phyloP scores from a whole-genome alignment of 2,797 vertebrate genomes.

The Pterois miles region DNA sequence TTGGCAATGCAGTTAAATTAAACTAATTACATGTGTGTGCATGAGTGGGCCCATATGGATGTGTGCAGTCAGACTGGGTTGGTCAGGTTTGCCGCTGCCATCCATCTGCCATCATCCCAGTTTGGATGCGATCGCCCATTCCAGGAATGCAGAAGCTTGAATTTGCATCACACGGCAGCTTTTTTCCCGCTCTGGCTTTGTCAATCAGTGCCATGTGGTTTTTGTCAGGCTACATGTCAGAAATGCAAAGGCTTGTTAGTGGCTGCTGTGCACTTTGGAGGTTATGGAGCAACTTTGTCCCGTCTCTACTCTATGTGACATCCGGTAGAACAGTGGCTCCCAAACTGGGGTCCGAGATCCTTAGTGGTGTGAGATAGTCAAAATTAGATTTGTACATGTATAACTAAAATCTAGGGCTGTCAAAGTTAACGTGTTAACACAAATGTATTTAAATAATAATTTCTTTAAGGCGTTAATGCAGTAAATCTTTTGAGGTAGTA shows the following conservation, averaged over 20 bases:
- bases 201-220: conserved; percentile 24
- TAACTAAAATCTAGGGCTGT: too few relatives aligned
- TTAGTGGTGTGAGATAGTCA: too few relatives aligned
- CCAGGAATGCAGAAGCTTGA: conserved; percentile 8
- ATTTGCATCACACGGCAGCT: conserved; percentile 3
- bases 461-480: too few relatives aligned
- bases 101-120: conserved; percentile 5
- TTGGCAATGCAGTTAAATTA: conserved; percentile 4
- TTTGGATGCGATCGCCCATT: background rate
- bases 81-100: background rate
- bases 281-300: conserved; percentile 21
- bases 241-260: background rate
- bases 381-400: too few relatives aligned
- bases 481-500: too few relatives aligned
- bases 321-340: background rate
- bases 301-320: background rate
- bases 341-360: too few relatives aligned
- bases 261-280: conserved; percentile 14
- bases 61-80: conserved; percentile 12
- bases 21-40: conserved; percentile 6
- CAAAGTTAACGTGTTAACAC: too few relatives aligned
- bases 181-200: conserved; percentile 30
- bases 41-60: background rate
- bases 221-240: conserved; percentile 30
- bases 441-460: too few relatives aligned